These are phyloP conservation scores for Protosalanx chinensis DNA, from an alignment of 2,797 vertebrate species.

Conservation along the genomic window DNA sequence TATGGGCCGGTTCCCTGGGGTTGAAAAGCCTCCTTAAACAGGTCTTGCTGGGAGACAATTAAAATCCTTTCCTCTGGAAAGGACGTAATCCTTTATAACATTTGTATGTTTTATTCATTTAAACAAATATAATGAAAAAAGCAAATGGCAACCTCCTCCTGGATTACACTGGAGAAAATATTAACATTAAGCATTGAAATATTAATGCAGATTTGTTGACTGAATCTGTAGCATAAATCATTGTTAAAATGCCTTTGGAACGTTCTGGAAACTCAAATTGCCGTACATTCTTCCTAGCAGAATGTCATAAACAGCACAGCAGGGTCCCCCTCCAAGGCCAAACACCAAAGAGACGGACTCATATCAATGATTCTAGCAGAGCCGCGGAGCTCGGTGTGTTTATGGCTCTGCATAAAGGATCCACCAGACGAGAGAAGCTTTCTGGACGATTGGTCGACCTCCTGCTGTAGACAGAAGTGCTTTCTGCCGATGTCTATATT, in stretches of 20 bases:
- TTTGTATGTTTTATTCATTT: not conserved
- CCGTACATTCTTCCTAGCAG: slow-evolving; percentile 31
- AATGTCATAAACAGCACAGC: slow-evolving; percentile 45
- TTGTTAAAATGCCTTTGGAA: slow-evolving; percentile 30
- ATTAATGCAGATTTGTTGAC: slow-evolving; percentile 27
- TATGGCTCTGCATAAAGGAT: slow-evolving; percentile 23
- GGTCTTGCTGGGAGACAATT: not conserved
- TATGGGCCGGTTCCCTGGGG: not conserved
- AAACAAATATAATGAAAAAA: slow-evolving; percentile 15
- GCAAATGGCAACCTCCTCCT: not conserved
- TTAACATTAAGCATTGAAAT: slow-evolving; percentile 29
- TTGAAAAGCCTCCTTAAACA: not conserved
- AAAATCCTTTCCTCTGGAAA: not conserved
- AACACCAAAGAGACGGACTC: slow-evolving; percentile 40
- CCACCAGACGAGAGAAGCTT: slow-evolving; percentile 26
- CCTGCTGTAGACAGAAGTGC: slow-evolving; percentile 15
- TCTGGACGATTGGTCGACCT: slow-evolving; percentile 26
- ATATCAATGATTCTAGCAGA: slow-evolving; percentile 40
- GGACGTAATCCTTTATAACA: slow-evolving; percentile 4
- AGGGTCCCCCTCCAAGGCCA: slow-evolving; percentile 36
- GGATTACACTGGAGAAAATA: not conserved
- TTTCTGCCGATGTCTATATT: slow-evolving; percentile 18
- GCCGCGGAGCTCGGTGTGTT: slow-evolving; percentile 31
- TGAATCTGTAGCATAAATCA: slow-evolving; percentile 34
- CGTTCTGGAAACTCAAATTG: slow-evolving; percentile 40